Evolutionary conservation across 2,888 invertebrate genomes (phyloP).

Genomic region (Oligia latruncula): DNA sequence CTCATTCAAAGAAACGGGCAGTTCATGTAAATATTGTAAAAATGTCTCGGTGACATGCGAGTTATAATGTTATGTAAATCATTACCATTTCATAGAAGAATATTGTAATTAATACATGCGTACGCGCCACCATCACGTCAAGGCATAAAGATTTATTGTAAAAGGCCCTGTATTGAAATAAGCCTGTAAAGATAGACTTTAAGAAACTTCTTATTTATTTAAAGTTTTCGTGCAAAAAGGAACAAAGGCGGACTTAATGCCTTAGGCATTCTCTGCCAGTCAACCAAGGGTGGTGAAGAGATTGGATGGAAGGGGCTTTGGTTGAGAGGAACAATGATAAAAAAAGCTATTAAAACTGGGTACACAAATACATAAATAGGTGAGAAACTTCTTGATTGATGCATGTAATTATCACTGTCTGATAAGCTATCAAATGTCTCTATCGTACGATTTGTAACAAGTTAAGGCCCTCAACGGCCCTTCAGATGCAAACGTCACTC

Average conservation of each 20-base stretch:
- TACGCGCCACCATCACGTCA: background rate
- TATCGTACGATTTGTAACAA: conserved; percentile 23
- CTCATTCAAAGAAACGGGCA: conserved; percentile 7
- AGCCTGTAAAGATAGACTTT: background rate
- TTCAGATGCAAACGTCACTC: conserved; percentile 3
- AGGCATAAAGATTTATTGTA: background rate
- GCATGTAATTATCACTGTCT: conserved; percentile 8
- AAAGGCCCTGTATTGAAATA: background rate
- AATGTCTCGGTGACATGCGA: no score
- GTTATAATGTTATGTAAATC: no score
- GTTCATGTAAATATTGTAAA: background rate
- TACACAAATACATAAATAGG: no score
- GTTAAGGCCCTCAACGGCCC: conserved; percentile 5
- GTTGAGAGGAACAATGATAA: no score
- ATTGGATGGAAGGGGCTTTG: no score
- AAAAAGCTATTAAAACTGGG: no score
- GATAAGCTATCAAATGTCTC: conserved; percentile 21
- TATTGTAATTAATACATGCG: no score
- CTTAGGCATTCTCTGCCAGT: no score
- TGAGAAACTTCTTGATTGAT: conserved; percentile 10
- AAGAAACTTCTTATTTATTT: background rate
- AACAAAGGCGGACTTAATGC: background rate
- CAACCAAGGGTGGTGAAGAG: no score
- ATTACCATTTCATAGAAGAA: no score
- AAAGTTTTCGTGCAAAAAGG: background rate